Base-by-base conservation (phyloP, 2,113 vertebrate genomes). In the Stercorarius parasiticus region DNA sequence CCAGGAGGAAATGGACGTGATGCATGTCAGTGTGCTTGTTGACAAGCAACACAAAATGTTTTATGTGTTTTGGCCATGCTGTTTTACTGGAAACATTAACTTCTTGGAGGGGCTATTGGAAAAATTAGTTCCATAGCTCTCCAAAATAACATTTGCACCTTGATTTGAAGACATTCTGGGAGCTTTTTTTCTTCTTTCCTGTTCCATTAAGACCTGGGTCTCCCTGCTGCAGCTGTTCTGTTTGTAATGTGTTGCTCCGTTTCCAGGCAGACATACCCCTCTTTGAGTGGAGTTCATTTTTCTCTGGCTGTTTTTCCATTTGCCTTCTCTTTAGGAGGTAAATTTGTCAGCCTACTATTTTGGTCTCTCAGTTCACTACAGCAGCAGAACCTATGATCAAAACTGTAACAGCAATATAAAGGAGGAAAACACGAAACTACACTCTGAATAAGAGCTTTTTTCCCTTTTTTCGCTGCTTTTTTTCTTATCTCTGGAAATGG, bases 51-150 rank as follows among this genome's bases (percentile, higher is more conserved):
- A n/a, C 49, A 66, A 73, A 85, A 55, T 4, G 2, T 49, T 88
- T 90, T 58, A 73, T 59, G 50, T 66, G 30, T 86, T 93, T 94
- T 96, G 85, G 53, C 64, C 6, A 15, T 66, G 67, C 66, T 70
- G 66, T 58, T 94, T 86, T 86, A 43, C 78, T 88, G 85, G 79
- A 90, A 93, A 91, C 34, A 36, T 84, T 79, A 79, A 70, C 15
- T 87, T 91, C 66, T 93, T 94, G 95, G 93, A 87, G 62, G 10
- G 19, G 13, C 53, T 89, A 2, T 61, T 87, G 95, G 91, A 94
- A 96, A 96, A 94, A 88, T 26, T 10, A 45, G 30, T 77, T 87
- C 38, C 18, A 19, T 36, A 55, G 66, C 25, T 92, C 50, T 94
- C 87, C 22, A 85, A 82, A 95, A 58, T 70, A 93, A 66, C 62